A percentile compares a stretch with the other conserved stretches of the same genome.
These are phyloP conservation scores for Tiliacea aurago DNA, from an alignment of 2,888 invertebrate genomes.

Conservation along the genomic window DNA sequence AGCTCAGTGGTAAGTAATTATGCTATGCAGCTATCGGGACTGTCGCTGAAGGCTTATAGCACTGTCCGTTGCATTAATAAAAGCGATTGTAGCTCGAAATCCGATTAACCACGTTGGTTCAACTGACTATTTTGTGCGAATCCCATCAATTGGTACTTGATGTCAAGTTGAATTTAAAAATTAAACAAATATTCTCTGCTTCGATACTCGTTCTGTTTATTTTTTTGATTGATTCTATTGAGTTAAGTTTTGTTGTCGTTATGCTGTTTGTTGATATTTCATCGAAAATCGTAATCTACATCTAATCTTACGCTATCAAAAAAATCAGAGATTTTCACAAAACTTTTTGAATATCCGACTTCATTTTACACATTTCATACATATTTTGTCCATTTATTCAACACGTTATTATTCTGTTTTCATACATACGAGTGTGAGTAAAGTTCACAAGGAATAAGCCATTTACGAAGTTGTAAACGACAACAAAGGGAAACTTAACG, in stretches of 20 bases:
- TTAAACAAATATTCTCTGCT: constrained; percentile 20
- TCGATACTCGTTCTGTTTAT: constrained; percentile 12
- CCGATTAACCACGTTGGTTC: constrained; percentile 74
- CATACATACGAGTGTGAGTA: constrained; percentile 6
- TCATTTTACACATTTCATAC: neutral
- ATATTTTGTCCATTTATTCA: neutral
- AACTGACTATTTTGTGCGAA: constrained; percentile 71
- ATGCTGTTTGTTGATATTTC: neutral
- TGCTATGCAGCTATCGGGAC: constrained; percentile 53
- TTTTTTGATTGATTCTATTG: constrained; percentile 14
- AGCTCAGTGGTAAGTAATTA: constrained; percentile 52
- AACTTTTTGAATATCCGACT: neutral
- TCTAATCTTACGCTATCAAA: neutral
- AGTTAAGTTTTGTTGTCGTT: constrained; percentile 6
- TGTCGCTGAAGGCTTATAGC: constrained; percentile 66
- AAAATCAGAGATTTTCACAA: neutral
- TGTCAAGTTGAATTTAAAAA: constrained; percentile 56
- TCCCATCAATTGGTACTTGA: constrained; percentile 70
- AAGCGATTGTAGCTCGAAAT: constrained; percentile 73
- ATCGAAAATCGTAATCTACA: neutral
- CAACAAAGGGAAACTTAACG: constrained; percentile 28
- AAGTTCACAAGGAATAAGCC: constrained; percentile 25
- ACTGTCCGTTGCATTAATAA: constrained; percentile 74
- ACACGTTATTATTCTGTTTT: constrained; percentile 4
- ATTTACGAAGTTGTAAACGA: constrained; percentile 36